Percentiles rank a stretch among this genome's conserved stretches.
phyloP scores from a whole-genome alignment of 1,140 invertebrate genomes.

The Drosophila sulfurigaster region DNA sequence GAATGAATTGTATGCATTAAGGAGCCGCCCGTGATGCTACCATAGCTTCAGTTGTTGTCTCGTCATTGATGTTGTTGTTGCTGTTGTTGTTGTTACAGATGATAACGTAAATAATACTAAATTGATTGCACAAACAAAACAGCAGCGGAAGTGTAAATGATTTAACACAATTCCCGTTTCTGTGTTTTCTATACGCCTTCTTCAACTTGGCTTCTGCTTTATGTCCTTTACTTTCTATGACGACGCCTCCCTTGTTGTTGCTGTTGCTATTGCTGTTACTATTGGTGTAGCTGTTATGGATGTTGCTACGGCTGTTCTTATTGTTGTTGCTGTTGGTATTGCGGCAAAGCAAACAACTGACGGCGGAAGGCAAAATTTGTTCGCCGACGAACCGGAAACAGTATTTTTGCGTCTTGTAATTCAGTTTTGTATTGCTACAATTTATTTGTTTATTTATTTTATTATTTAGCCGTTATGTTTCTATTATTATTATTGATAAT shows the following conservation, averaged over 20 bases:
- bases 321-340: conserved; percentile 7
- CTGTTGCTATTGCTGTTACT: conserved; percentile 4
- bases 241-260: not conserved
- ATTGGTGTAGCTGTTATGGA: conserved; percentile 3
- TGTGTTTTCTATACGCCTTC: conserved; percentile 47
- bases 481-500: conserved; percentile 34
- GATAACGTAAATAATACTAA: conserved; percentile 81
- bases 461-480: conserved; percentile 38
- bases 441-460: conserved; percentile 54
- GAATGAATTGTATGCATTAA: conserved; percentile 69
- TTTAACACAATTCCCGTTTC: conserved; percentile 75
- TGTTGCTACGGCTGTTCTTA: not conserved
- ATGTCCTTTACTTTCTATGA: conserved; percentile 5
- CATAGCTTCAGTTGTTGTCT: conserved; percentile 1
- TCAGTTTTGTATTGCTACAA: conserved; percentile 68
- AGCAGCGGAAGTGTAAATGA: conserved; percentile 81
- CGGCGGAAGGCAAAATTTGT: conserved; percentile 45
- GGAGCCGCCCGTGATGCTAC: conserved; percentile 3
- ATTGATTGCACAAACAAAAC: conserved; percentile 83
- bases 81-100: conserved; percentile 30
- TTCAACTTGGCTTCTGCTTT: conserved; percentile 57
- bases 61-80: not conserved
- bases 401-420: conserved; percentile 65
- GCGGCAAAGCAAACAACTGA: conserved; percentile 34
- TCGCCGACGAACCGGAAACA: conserved; percentile 68